Evolutionary conservation across 2,888 invertebrate species (phyloP), one percentile per base, ranked within the genome.

Genomic region (Caenorhabditis drosophilae): DNA sequence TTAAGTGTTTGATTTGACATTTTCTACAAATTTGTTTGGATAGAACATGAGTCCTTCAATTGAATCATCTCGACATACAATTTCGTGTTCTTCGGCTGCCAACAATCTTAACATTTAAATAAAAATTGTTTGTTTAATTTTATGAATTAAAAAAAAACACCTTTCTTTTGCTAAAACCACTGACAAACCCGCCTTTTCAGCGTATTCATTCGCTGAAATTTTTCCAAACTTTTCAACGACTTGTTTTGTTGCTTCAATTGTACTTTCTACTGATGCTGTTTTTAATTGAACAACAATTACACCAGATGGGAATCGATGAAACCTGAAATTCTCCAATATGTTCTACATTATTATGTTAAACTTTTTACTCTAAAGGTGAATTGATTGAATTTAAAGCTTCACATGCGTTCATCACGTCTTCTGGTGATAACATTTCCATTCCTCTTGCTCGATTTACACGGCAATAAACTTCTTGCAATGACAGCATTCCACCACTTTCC

Each of bases 401-500:
- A 86, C 95, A 96, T 18, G 95, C 95, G 85, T 92, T 90, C 41
- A 96, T 85, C 73, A 97, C 87, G 87, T 99, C 98, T 85, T 97
- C 97, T 0, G 97, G 96, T 0, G 98, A 98, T 51, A 98, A 86
- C 0, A 98, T 87, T 86, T 97, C 94, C 73, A 97, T 87, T 2
- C 97, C 97, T 83, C 98, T 88, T 0, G 97, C 96, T 84, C 98
- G 88, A 85, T 98, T 98, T 1, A 97, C 90, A 76, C 97, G 88
- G 85, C 97, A 97, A 87, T 93, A 98, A 0, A 91, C 95, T 86
- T 99, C 98, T 3, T 95, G 91, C 55, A 98, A 85, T 0, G 93
- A 90, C 92, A 97, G 94, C 88, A 96, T 92, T 11, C 97, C 97
- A 27, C 96, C 95, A 83, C 89, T 89, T 82, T 93, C 91, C 90